Evolutionary conservation across 2,888 invertebrate species (phyloP).

Genomic region (Xestia ashworthii): DNA sequence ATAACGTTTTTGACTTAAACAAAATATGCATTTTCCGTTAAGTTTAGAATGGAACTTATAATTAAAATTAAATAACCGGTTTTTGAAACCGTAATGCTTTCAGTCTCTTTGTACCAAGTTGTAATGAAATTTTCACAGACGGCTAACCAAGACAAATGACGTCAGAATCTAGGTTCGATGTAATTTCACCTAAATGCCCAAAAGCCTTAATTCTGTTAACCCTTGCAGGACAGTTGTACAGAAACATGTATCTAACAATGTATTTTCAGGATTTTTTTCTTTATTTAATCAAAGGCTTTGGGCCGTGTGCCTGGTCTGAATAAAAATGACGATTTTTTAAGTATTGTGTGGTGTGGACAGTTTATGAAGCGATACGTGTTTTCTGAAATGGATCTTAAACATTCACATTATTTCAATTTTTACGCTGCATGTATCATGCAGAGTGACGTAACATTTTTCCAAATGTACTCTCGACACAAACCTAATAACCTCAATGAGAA

Average conservation of each 20-base stretch:
- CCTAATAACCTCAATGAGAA: neutral
- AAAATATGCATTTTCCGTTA: neutral
- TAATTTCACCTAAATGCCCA: constrained; percentile 65
- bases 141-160: constrained; percentile 73
- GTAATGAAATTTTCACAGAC: constrained; percentile 63
- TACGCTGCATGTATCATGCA: neutral
- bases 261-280: neutral
- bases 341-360: neutral
- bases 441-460: neutral
- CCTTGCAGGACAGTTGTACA: constrained; percentile 4
- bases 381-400: neutral
- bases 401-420: neutral
- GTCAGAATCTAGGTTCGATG: constrained; percentile 64
- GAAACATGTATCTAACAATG: neutral
- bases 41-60: neutral
- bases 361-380: neutral
- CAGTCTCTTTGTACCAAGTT: constrained; percentile 26
- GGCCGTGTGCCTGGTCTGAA: neutral
- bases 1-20: neutral
- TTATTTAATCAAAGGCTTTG: neutral
- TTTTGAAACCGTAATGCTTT: constrained; percentile 33
- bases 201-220: constrained; percentile 1
- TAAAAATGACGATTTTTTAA: neutral
- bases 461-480: neutral
- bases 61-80: constrained; percentile 31